A percentile compares a stretch with the other conserved stretches of the same genome.
These are phyloP conservation scores for Trachelus troglodyta DNA, from an alignment of 2,888 invertebrate species.

Conservation along the genomic window DNA sequence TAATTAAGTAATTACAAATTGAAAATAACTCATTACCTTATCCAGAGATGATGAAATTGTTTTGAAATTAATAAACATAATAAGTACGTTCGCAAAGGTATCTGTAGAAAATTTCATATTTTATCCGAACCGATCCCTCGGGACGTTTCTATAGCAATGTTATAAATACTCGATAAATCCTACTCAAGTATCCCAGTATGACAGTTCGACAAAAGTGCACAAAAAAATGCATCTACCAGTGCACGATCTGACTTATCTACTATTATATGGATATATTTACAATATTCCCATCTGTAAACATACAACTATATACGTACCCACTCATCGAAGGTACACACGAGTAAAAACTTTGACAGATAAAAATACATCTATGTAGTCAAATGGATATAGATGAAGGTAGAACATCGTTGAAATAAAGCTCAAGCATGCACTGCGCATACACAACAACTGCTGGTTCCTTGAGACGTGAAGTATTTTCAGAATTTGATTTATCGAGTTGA, in stretches of 20 bases:
- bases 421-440: not conserved
- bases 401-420: not conserved
- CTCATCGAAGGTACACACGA: not conserved
- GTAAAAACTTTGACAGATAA: not conserved
- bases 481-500: not conserved
- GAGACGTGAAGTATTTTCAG: not conserved
- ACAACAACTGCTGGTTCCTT: not conserved
- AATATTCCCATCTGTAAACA: too few species aligned
- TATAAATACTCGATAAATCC: not conserved
- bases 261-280: too few species aligned
- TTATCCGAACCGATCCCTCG: not conserved
- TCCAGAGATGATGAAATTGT: not conserved
- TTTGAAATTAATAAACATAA: not conserved
- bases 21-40: not conserved
- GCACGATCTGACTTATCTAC: not conserved
- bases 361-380: not conserved
- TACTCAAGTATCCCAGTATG: not conserved
- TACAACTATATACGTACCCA: not conserved
- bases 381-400: not conserved
- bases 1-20: not conserved
- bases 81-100: too few species aligned
- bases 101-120: too few species aligned
- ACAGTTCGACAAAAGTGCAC: not conserved
- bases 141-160: not conserved
- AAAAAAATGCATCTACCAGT: not conserved